Conservation (phyloP, 1,140 invertebrate genomes). For the Eubasilissa regina region DNA sequence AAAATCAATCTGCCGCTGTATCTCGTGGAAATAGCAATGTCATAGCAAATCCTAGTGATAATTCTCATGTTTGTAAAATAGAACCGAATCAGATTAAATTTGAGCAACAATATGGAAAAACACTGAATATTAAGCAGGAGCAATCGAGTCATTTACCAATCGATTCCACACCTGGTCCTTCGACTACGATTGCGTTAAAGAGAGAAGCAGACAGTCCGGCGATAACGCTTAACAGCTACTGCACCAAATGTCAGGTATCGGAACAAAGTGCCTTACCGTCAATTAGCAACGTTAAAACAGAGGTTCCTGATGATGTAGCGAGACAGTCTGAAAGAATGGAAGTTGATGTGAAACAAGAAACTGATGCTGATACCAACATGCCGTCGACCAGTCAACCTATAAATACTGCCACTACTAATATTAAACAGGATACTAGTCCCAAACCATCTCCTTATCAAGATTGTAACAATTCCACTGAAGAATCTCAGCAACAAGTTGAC, state of each 20-base stretch:
- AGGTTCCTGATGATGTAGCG: background rate
- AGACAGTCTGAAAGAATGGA: constrained; percentile 45
- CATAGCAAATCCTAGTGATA: background rate
- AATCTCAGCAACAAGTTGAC: constrained; percentile 16
- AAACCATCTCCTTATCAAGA: constrained; percentile 2
- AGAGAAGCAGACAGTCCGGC: background rate
- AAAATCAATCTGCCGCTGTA: background rate
- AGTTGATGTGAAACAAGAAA: constrained; percentile 53
- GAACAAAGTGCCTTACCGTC: constrained; percentile 24
- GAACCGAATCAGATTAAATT: constrained; percentile 14
- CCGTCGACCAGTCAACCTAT: constrained; percentile 1
- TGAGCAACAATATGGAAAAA: background rate
- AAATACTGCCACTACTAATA: background rate
- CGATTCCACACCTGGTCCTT: constrained; percentile 18
- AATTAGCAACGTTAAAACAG: constrained; percentile 34
- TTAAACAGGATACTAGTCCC: constrained; percentile 46
- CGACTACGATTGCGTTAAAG: constrained; percentile 6
- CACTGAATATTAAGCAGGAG: background rate
- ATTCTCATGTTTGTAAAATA: background rate
- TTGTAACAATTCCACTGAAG: background rate
- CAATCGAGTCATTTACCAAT: background rate
- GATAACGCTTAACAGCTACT: background rate
- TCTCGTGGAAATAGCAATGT: background rate
- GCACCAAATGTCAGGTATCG: constrained; percentile 17
- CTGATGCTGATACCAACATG: constrained; percentile 3